Evolutionary conservation across 92 coral and sea anemone genomes (phyloP), one percentile per base, ranked within the genome.

Genomic region (Palythoa heliodiscus): DNA sequence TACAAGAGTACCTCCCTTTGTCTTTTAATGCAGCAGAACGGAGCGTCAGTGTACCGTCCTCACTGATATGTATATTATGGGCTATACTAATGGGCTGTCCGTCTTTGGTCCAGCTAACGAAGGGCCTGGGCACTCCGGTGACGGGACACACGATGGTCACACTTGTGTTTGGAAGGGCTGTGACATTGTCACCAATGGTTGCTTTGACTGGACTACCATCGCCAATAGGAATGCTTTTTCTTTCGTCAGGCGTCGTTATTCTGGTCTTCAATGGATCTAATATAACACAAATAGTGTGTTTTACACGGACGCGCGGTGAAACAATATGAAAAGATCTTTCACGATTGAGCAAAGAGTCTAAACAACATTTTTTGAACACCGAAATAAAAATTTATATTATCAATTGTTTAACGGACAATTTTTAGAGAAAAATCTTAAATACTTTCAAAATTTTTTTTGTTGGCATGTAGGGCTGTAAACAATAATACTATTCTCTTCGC

Each of bases 1-100:
- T 50, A 84, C 95, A 92, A 37, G 91, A 78, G 77, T 87, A 92
- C 17, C 70, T 73, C 23, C 95, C 95, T 13, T 83, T 78, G 63
- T 87, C 91, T 17, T 78, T 23, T 43, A 70, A 22, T 68, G 69
- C 73, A 3, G 85, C 89, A 29, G 58, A 47, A 1, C 29, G 81
- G 16, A 92, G 75, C 5, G 90, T 87, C 53, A 92, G 85, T 13
- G 89, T 78, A 35, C 91, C 92, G 12, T 83, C 78, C 37, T 68
- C 57, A 29, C 86, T 75, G 16, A 89, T 66, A 4, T 0, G 81
- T 14, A 76, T 14, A 16, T 76, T 25, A 7, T 20, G 22, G 66
- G 73, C 60, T 9, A 4, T 43, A 29, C 7, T 43, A 40, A 80
- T 19, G 5, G 24, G 43, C 55, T 47, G 20, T 14, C 84, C 84